Conservation (phyloP, 2,113 vertebrate species). For the Entelurus aequoreus region DNA sequence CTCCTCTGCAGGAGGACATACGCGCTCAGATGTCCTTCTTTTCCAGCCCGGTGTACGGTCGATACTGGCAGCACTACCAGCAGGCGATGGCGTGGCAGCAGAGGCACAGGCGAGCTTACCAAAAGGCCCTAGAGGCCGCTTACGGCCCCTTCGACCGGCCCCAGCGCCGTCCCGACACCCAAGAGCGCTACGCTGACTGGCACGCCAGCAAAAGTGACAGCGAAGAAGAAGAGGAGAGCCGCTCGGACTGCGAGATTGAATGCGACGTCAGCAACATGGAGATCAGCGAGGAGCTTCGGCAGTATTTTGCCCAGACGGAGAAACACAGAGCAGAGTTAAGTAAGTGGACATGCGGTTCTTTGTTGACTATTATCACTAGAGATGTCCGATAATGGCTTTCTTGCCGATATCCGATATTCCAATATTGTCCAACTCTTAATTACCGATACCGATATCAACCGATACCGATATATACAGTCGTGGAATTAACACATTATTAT, state of each 20-base stretch:
- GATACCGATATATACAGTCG: no score
- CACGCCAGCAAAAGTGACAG: slow-evolving; percentile 18
- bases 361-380: background rate
- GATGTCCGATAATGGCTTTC: background rate
- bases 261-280: slow-evolving; percentile 92
- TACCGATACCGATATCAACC: no score
- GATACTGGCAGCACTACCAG: slow-evolving; percentile 90
- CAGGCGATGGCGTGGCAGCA: slow-evolving; percentile 85
- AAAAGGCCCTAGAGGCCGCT: slow-evolving; percentile 72
- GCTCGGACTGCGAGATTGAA: slow-evolving; percentile 74
- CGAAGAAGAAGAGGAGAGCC: slow-evolving; percentile 48
- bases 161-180: slow-evolving; percentile 13
- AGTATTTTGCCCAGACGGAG: slow-evolving; percentile 90
- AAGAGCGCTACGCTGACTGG: slow-evolving; percentile 56
- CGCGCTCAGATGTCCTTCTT: slow-evolving; percentile 67
- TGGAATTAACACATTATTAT: no score
- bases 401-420: no score
- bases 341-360: slow-evolving; percentile 51
- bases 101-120: slow-evolving; percentile 79
- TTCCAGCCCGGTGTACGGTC: slow-evolving; percentile 69
- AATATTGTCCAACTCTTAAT: no score
- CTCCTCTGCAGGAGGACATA: slow-evolving; percentile 21
- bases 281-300: slow-evolving; percentile 90
- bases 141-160: slow-evolving; percentile 34
- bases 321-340: slow-evolving; percentile 83